Conservation (phyloP, 2,797 vertebrate genomes). For the Helarctos malayanus region DNA sequence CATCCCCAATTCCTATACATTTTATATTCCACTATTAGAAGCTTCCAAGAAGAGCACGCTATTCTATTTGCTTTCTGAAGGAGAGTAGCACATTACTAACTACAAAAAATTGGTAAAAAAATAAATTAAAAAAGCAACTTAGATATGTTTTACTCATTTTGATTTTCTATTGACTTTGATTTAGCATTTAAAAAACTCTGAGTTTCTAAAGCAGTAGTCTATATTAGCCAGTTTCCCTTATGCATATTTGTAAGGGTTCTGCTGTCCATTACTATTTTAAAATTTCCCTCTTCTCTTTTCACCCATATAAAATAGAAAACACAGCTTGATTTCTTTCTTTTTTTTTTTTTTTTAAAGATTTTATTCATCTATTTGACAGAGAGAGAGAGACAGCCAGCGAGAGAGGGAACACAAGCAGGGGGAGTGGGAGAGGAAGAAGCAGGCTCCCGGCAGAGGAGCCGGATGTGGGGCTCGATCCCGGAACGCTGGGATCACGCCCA, state of each 20-base stretch:
- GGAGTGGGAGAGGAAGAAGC: too few relatives aligned
- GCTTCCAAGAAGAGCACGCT: background rate
- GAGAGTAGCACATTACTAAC: background rate
- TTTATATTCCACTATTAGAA: background rate
- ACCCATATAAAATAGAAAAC: constrained; percentile 36
- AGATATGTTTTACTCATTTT: background rate
- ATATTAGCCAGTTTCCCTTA: background rate
- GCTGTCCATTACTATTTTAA: background rate
- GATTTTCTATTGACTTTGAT: background rate
- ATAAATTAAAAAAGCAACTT: background rate
- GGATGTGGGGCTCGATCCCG: too few relatives aligned
- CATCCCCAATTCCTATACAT: background rate
- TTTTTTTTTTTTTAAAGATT: too few relatives aligned
- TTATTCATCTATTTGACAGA: too few relatives aligned
- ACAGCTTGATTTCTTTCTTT: constrained; percentile 59
- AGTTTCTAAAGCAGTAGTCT: background rate
- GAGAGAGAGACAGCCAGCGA: too few relatives aligned
- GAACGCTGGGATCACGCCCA: too few relatives aligned
- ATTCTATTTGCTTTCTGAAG: background rate
- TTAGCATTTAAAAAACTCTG: background rate
- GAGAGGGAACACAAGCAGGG: too few relatives aligned
- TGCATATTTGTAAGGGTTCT: background rate
- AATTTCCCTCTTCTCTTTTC: constrained; percentile 4
- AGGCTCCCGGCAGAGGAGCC: too few relatives aligned
- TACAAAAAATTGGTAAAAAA: background rate